Conservation (phyloP, 2,113 vertebrate genomes). For the Ciconia boyciana region DNA sequence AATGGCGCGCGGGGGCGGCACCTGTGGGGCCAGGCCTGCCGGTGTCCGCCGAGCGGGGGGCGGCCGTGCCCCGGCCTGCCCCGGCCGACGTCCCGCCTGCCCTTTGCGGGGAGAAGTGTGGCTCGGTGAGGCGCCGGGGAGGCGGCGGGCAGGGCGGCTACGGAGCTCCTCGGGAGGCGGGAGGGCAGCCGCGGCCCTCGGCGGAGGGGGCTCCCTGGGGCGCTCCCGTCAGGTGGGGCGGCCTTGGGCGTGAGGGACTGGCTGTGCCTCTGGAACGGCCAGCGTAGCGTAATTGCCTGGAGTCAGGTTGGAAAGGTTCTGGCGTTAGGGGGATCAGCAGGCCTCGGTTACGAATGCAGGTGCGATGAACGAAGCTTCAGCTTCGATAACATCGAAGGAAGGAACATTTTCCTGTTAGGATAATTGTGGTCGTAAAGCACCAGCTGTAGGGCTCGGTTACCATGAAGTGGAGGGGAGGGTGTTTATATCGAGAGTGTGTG, state of each 20-base stretch:
- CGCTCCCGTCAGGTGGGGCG: background rate
- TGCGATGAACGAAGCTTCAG: background rate
- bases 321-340: rapidly evolving
- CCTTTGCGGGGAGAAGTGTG: background rate
- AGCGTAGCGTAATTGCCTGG: rapidly evolving
- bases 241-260: background rate
- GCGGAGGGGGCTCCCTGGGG: no score
- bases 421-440: background rate
- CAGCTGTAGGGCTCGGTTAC: background rate
- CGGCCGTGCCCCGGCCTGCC: background rate
- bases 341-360: background rate
- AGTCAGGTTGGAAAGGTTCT: rapidly evolving
- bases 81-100: background rate
- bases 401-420: rapidly evolving
- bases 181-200: background rate
- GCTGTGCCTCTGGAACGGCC: rapidly evolving
- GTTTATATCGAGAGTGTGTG: rapidly evolving
- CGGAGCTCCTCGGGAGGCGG: background rate
- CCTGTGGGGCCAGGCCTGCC: background rate
- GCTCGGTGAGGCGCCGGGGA: background rate
- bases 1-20: background rate
- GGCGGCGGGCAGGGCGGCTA: background rate
- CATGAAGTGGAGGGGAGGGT: rapidly evolving
- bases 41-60: background rate
- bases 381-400: rapidly evolving